Base-by-base conservation (phyloP, 2,113 vertebrate species). In the Pygoscelis adeliae region DNA sequence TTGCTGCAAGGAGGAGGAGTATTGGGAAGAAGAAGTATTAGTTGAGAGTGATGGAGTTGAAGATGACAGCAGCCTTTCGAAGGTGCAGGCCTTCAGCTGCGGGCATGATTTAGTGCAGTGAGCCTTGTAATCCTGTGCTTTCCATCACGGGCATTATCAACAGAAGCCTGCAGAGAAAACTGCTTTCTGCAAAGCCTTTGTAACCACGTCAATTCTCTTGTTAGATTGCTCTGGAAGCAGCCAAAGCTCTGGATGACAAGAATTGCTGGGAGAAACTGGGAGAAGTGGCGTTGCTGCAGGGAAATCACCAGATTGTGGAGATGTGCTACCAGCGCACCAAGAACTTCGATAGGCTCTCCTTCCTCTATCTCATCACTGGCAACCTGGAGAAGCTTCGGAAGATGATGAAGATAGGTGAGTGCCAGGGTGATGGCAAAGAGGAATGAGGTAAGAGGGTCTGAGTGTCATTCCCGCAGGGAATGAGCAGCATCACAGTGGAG, bases 291-390 rank as follows among this genome's bases (percentile, higher is more conserved):
- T 97, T 99, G 91, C 98, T 99, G 34, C 99, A 99, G 96, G 99
- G 99, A 3, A 99, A 99, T 96, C 99, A 99, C 97, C 99, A 99
- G 98, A 99, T 99, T 3, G 99, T 99, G 97, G 99, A 99, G 97
- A 99, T 99, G 99, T 99, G 99, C 98, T 99, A 99, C 97, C 99
- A 99, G 97, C 99, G 99, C 92, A 99, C 99, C 97, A 99, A 99
- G 98, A 99, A 99, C 98, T 99, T 99, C 0, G 99, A 99, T 97
- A 99, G 98, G 76, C 99, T 99, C 94, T 99, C 99, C 91, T 99
- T 99, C 98, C 98, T 99, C 46, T 99, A 99, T 73, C 99, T 99
- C 66, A 99, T 99, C 98, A 99, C 99, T 1, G 99, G 99, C 46
- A 99, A 99, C 96, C 98, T 99, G 96, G 99, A 99, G 81, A 99